Conservation (phyloP, 2,797 vertebrate species). For the Pogonophryne albipinna region DNA sequence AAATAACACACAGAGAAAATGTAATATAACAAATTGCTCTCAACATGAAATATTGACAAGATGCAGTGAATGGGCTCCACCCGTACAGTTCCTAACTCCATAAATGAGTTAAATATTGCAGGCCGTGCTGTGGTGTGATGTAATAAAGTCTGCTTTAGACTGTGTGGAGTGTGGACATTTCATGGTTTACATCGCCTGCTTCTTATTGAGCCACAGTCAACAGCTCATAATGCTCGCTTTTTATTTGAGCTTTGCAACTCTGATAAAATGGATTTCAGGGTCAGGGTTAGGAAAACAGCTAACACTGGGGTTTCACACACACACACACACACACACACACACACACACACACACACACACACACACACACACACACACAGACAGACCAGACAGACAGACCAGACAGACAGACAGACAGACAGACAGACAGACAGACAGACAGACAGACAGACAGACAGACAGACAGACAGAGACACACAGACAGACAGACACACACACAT, state of each 20-base stretch:
- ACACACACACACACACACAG: not conserved
- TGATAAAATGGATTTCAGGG: conserved; percentile 61
- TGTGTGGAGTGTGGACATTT: conserved; percentile 54
- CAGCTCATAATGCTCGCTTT: conserved; percentile 55
- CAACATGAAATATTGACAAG: conserved; percentile 71
- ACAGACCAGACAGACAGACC: fast-evolving
- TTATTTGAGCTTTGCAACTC: conserved; percentile 59
- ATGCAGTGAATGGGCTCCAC: conserved; percentile 54
- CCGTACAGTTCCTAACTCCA: conserved; percentile 46
- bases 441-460: too few species aligned
- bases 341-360: not conserved
- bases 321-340: too few species aligned
- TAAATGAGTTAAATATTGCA: conserved; percentile 63
- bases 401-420: not conserved
- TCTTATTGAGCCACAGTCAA: conserved; percentile 58
- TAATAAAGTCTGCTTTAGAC: conserved; percentile 54
- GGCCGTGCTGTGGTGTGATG: conserved; percentile 52
- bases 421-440: too few species aligned
- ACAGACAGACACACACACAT: too few species aligned
- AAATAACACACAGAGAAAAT: conserved; percentile 55
- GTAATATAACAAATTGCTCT: conserved; percentile 66
- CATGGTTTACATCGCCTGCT: conserved; percentile 56
- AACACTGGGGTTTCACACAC: conserved; percentile 20
- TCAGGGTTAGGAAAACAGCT: conserved; percentile 47
- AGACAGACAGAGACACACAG: too few species aligned